phyloP scores from a whole-genome alignment of 2,113 vertebrate genomes.

The Dunckerocampus dactyliophorus region DNA sequence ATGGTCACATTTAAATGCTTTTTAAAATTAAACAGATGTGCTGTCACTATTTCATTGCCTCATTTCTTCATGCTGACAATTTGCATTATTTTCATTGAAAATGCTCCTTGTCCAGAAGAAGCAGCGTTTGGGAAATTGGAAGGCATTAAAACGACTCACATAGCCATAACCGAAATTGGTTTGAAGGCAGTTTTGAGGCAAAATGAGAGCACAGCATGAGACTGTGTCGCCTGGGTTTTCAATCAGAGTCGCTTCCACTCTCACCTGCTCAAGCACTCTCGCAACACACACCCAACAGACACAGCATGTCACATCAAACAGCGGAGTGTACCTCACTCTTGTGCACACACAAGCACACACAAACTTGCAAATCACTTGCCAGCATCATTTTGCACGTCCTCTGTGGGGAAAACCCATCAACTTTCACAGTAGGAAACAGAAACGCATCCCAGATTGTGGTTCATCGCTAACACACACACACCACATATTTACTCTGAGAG shows the following conservation, averaged over 20 bases:
- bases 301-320: slow-evolving; percentile 15
- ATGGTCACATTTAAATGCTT: background rate
- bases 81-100: background rate
- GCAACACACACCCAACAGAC: slow-evolving; percentile 23
- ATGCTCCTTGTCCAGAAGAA: background rate
- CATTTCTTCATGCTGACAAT: background rate
- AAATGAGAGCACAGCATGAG: slow-evolving; percentile 54
- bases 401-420: slow-evolving; percentile 63
- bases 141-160: slow-evolving; percentile 49
- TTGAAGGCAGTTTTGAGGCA: slow-evolving; percentile 32
- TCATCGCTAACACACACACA: slow-evolving; percentile 13
- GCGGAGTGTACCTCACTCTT: slow-evolving; percentile 5
- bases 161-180: slow-evolving; percentile 42
- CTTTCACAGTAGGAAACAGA: slow-evolving; percentile 61
- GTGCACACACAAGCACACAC: slow-evolving; percentile 15
- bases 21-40: background rate
- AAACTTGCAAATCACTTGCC: slow-evolving; percentile 51
- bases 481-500: slow-evolving; percentile 24
- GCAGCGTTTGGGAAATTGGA: slow-evolving; percentile 28
- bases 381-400: slow-evolving; percentile 55
- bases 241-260: slow-evolving; percentile 50
- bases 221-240: slow-evolving; percentile 47
- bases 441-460: slow-evolving; percentile 40
- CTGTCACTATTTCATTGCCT: background rate
- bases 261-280: slow-evolving; percentile 45